Base-by-base conservation (phyloP, 1,140 invertebrate species). In the Phocides pigmalion region DNA sequence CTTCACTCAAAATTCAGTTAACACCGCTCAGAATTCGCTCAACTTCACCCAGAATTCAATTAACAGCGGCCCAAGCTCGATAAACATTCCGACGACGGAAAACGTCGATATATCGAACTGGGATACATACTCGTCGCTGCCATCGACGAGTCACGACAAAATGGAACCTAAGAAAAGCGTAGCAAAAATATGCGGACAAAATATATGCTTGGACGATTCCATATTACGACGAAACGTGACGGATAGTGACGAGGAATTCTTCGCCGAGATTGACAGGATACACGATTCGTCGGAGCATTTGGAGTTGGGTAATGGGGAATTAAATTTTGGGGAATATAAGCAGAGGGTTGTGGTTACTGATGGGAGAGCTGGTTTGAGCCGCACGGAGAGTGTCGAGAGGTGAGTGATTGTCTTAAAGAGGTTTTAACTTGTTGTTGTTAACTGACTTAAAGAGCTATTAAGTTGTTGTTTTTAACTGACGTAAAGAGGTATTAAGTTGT, bases 181-280 rank as follows among this genome's bases (percentile, higher is more conserved):
- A 0, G 66, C 85, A 0, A 90, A 89, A 41, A 89, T 90, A 4
- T 89, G 88, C 25, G 87, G 87, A 0, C 87, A 90, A 51, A 90
- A 89, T 51, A 86, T 90, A 50, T 90, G 86, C 44, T 61, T 90
- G 2, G 87, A 90, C 15, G 84, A 89, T 47, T 89, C 86, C 0
- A 76, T 90, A 17, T 71, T 90, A 14, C 87, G 82, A 56, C 68
- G 87, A 3, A 72, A 59, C 0, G 63, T 50, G 0, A 79, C 70
- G 0, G 81, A 84, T 0, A 83, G 77, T 39, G 82, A 87, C 56
- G 83, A 84, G 5, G 84, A 88, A 5, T 87, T 87, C 32, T 83
- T 83, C 8, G 58, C 53, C 15, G 84, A 87, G 39, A 79, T 87
- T 0, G 86, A 89, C 32, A 62, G 62, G 3, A 64, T 76, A 1